Evolutionary conservation across 1,140 invertebrate genomes (phyloP), one percentile per base, ranked within the genome.

Genomic region (Physella acuta): DNA sequence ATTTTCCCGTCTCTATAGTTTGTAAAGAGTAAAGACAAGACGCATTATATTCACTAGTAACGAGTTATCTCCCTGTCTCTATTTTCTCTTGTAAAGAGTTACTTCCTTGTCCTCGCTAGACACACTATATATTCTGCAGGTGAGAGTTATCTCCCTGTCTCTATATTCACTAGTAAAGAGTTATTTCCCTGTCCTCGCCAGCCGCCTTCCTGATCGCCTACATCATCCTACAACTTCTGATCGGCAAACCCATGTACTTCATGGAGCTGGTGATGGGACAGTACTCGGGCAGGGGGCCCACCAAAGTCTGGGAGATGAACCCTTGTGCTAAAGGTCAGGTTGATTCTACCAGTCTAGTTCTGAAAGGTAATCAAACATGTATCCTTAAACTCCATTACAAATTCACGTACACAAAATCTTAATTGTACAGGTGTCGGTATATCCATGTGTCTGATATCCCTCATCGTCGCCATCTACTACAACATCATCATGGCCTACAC

Each of bases 391-490:
- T n/a, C n/a, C n/a, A n/a, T n/a, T n/a, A n/a, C n/a, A n/a, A n/a
- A n/a, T n/a, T n/a, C n/a, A n/a, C n/a, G n/a, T n/a, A n/a, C n/a
- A n/a, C n/a, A n/a, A n/a, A n/a, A n/a, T n/a, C n/a, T n/a, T n/a
- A 36, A 28, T 63, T 24, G 30, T 86, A 85, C 58, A 79, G 89
- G 92, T 33, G 84, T 94, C 31, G 92, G 92, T 44, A 91, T 92
- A 70, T 91, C 91, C 73, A 93, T 93, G 92, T 90, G 92, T 33
- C 88, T 93, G 49, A 90, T 94, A 20, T 93, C 92, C 51, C 88
- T 90, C 56, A 88, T 93, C 69, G 91, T 94, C 5, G 92, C 92
- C 87, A 87, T 84, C 39, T 87, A 87, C 75, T 87, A 87, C 75
- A 87, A 86, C 70, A 82, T 86, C 28, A 84, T 87, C 67, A 84